These are phyloP conservation scores for Polyploca ridens DNA, from an alignment of 2,888 invertebrate genomes.

Conservation along the genomic window DNA sequence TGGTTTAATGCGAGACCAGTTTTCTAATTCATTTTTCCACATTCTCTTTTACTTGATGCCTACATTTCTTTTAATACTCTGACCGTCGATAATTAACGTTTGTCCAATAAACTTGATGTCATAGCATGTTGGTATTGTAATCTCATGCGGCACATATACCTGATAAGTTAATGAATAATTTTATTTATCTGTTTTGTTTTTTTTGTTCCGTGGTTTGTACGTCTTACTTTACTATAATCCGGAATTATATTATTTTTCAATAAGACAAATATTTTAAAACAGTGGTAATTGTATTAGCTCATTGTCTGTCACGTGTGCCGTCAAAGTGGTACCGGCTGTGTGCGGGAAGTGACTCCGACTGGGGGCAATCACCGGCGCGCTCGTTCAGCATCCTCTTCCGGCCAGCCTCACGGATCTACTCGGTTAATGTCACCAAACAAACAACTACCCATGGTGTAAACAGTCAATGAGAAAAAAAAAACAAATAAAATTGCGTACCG, in stretches of 20 bases:
- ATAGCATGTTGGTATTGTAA: neutral
- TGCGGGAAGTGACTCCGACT: slow-evolving; percentile 42
- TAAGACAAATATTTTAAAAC: no score
- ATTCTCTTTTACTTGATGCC: slow-evolving; percentile 30
- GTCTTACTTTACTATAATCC: no score
- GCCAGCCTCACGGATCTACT: slow-evolving; percentile 37
- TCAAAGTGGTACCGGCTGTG: slow-evolving; percentile 1
- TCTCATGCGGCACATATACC: neutral
- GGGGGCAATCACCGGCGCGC: slow-evolving; percentile 66
- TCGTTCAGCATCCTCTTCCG: slow-evolving; percentile 63
- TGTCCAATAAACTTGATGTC: slow-evolving; percentile 1
- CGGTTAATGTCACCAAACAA: no score
- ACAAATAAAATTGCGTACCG: neutral
- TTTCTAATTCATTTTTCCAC: slow-evolving; percentile 44
- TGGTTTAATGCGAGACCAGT: slow-evolving; percentile 34
- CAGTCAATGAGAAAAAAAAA: neutral
- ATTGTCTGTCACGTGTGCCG: neutral
- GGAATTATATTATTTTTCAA: no score
- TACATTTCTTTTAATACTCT: no score
- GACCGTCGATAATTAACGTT: neutral
- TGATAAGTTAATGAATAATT: neutral
- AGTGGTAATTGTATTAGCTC: neutral
- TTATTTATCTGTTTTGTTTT: no score
- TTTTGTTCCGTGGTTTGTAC: no score
- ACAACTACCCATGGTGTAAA: neutral